These are phyloP conservation scores for Dendrophyllia cribrosa DNA, from an alignment of 64 coral and sea anemone species.

Conservation along the genomic window DNA sequence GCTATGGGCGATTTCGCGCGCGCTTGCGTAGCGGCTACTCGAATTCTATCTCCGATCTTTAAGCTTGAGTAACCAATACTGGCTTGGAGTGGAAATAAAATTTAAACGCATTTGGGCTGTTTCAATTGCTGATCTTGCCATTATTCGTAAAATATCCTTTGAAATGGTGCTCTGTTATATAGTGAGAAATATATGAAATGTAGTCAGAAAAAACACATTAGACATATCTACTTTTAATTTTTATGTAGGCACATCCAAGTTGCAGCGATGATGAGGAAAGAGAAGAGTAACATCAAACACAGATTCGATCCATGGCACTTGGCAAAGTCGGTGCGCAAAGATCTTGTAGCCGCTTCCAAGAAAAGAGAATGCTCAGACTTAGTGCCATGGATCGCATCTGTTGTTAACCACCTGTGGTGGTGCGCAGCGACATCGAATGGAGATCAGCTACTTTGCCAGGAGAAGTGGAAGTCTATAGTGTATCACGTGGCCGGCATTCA, in stretches of 20 bases:
- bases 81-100: no score
- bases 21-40: no score
- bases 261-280: neutral
- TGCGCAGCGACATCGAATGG: neutral
- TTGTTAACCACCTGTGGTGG: slow-evolving; percentile 24
- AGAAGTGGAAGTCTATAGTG: slow-evolving; percentile 15
- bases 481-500: slow-evolving; percentile 24
- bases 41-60: no score
- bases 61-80: no score
- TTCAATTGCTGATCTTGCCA: no score
- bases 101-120: no score
- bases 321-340: slow-evolving; percentile 6
- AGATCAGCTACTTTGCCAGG: neutral
- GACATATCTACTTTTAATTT: neutral
- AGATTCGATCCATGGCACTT: slow-evolving; percentile 30
- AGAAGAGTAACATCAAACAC: neutral
- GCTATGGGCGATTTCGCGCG: no score
- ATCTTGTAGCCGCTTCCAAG: slow-evolving; percentile 17
- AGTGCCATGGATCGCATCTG: neutral
- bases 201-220: neutral
- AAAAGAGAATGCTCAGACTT: neutral
- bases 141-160: no score
- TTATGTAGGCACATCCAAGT: neutral
- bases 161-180: no score
- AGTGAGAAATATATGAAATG: no score